Percentiles rank a stretch among this genome's conserved stretches.
These are phyloP conservation scores for Bos indicus DNA, from an alignment of 2,113 vertebrate species.

Conservation along the genomic window DNA sequence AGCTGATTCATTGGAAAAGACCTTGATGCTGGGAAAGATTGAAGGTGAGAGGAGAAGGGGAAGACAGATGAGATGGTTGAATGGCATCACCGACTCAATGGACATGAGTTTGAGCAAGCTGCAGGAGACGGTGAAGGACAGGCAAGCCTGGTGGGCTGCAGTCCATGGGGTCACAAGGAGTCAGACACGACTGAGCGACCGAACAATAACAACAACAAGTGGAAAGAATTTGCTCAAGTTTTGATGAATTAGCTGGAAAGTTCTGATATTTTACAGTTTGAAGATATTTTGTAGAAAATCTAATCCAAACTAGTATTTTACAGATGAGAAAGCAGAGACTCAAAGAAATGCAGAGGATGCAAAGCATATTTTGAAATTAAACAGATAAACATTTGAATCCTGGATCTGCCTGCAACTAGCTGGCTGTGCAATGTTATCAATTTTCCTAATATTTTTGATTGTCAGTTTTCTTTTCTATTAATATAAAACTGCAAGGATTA, in stretches of 20 bases:
- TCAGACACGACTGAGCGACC: not conserved
- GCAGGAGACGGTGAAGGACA: not conserved
- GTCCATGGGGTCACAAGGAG: not conserved
- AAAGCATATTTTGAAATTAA: not conserved
- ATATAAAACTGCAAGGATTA: not conserved
- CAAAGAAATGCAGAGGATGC: not conserved
- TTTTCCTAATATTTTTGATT: not conserved
- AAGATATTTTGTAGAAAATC: not conserved
- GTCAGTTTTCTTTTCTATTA: not conserved
- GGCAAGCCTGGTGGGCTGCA: not conserved
- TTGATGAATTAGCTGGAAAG: not conserved
- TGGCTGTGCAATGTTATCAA: not conserved
- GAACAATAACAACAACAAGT: not conserved
- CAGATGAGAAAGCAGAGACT: not conserved
- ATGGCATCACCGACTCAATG: not conserved
- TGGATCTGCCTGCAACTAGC: not conserved
- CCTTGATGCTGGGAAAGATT: not conserved
- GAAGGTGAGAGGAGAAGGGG: not conserved
- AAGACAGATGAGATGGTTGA: not conserved
- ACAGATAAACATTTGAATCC: not conserved
- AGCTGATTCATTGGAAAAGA: not conserved
- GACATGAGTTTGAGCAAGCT: not conserved
- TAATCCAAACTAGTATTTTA: not conserved
- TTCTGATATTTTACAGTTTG: not conserved
- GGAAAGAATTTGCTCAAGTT: not conserved